These are phyloP conservation scores for Promerops cafer DNA, from an alignment of 2,113 vertebrate genomes.

Conservation along the genomic window DNA sequence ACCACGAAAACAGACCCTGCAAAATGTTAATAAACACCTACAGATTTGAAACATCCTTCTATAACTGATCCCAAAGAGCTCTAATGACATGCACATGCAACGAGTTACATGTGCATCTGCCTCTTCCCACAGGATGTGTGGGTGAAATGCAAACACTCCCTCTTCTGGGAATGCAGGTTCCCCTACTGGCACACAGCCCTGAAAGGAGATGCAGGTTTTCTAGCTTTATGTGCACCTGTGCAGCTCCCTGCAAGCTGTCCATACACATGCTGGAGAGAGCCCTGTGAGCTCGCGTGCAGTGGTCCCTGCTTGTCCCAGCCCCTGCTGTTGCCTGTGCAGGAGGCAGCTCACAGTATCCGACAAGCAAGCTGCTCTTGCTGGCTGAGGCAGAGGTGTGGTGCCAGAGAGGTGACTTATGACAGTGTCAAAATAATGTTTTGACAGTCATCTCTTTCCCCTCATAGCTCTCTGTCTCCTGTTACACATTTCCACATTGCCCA, in stretches of 20 bases:
- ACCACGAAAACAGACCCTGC: neutral
- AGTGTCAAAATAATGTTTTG: neutral
- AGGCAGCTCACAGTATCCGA: accelerated
- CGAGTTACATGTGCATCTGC: neutral
- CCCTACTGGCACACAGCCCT: neutral
- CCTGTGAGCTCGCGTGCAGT: accelerated
- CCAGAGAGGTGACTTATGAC: neutral
- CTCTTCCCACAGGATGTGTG: neutral
- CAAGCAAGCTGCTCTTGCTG: neutral
- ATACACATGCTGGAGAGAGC: too few species aligned
- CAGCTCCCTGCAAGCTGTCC: neutral
- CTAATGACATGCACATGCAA: neutral
- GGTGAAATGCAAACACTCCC: neutral
- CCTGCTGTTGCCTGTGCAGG: too few species aligned
- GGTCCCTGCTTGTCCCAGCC: too few species aligned
- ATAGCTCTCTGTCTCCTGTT: neutral
- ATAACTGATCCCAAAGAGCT: neutral
- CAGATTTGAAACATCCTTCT: neutral
- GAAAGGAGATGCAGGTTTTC: neutral
- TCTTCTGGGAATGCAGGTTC: neutral
- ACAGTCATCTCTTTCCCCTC: neutral
- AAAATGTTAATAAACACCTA: neutral
- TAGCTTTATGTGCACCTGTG: neutral
- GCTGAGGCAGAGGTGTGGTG: neutral
- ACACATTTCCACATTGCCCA: neutral